phyloP scores from a whole-genome alignment of 2,113 vertebrate species.

The Psilopsiagon aymara region DNA sequence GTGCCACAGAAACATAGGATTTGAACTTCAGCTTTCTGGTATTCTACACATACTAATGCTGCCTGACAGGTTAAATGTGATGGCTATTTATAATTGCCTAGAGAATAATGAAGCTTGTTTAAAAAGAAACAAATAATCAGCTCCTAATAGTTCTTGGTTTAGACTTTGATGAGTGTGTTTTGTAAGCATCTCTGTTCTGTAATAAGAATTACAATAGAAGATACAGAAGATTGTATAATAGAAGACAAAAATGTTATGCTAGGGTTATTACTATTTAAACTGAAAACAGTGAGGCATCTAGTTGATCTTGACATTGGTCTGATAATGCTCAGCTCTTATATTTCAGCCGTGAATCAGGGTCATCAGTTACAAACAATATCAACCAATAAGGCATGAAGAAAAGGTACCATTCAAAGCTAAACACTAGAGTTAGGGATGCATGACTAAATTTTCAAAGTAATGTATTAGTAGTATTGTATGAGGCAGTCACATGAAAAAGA shows the following conservation, averaged over 20 bases:
- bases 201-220: neutral
- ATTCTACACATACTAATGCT: neutral
- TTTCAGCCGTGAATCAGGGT: neutral
- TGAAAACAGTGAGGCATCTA: neutral
- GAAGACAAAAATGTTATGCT: neutral
- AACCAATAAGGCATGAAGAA: neutral
- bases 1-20: neutral
- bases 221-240: neutral
- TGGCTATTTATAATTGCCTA: neutral
- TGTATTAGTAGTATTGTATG: slow-evolving; percentile 40
- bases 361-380: neutral
- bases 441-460: slow-evolving; percentile 50
- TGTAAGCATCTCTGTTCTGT: neutral
- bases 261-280: neutral
- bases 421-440: slow-evolving; percentile 51
- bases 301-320: neutral
- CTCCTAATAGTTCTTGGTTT: neutral
- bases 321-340: neutral
- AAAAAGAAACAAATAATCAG: neutral
- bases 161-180: neutral
- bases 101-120: neutral
- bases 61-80: neutral
- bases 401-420: slow-evolving; percentile 49
- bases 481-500: slow-evolving; percentile 65
- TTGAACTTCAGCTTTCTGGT: neutral